phyloP scores from a whole-genome alignment of 1,140 invertebrate genomes.

The Habropoda laboriosa region DNA sequence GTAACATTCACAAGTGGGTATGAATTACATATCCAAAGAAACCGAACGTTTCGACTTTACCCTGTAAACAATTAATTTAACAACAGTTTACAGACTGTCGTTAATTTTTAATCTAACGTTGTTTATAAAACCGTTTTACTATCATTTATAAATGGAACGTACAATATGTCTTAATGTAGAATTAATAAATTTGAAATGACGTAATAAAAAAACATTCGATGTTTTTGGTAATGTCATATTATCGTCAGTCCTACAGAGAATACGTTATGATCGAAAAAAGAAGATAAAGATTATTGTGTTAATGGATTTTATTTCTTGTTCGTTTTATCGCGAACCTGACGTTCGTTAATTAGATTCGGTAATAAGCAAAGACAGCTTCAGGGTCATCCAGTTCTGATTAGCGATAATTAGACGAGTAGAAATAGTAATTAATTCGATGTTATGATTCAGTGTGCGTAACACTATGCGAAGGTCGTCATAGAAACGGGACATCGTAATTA shows the following conservation, averaged over 20 bases:
- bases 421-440: constrained; percentile 35
- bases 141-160: too few species aligned
- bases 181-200: neutral
- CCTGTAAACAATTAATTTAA: too few species aligned
- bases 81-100: too few species aligned
- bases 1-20: too few species aligned
- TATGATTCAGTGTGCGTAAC: constrained; percentile 53
- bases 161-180: too few species aligned
- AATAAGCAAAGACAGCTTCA: neutral
- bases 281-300: neutral
- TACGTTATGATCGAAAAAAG: neutral
- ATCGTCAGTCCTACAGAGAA: neutral
- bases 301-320: neutral
- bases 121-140: too few species aligned
- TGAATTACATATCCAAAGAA: too few species aligned
- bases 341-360: neutral
- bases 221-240: neutral
- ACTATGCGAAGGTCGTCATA: constrained; percentile 48
- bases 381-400: neutral
- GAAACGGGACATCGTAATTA: constrained; percentile 30
- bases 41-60: too few species aligned
- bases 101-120: too few species aligned
- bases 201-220: neutral
- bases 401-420: constrained; percentile 15
- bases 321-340: neutral